Base-by-base conservation (phyloP, 2,888 invertebrate species). In the Acleris laterana region DNA sequence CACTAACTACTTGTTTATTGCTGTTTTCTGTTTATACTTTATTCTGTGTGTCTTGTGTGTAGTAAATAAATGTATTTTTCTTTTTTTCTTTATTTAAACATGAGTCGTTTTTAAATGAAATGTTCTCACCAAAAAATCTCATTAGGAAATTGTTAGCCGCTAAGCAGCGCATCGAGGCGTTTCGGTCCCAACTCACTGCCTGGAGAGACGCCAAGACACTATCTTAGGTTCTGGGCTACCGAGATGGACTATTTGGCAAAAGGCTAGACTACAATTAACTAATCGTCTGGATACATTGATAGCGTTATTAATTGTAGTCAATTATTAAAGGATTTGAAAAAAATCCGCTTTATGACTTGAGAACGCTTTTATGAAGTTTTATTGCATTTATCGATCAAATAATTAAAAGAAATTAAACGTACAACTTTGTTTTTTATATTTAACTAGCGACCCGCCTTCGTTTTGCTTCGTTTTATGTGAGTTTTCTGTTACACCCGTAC, bases 281-380 rank as follows among this genome's bases (percentile, higher is more conserved):
- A 68, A 68, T 68, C 68, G 68, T 56, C 56, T 64, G 64, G 63
- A 68, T 55, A 59, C 42, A 64, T 68, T 48, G 66, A 66, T 66
- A 66, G 42, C 51, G 57, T 52, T 66, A 66, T 62, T 66, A 56
- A 65, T 62, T 62, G 52, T 57, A 51, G 44, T 44, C 28, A 19
- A 16, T 28, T 17, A 55, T 50, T 20, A 50, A 56, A n/a, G 6
- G 6, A 32, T 32, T 32, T 32, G 25, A 16, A 16, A 44, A n/a
- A 44, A n/a, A 44, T 0, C 5, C n/a, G 0, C n/a, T 5, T n/a
- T 4, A 16, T 5, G 1, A 44, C 5, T n/a, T 16, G 16, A 44
- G 44, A 44, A 44, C 6, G 44, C 44, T 42, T 42, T 16, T 42
- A 1, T 4, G 16, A 32, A 7, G 9, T 32, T 32, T 9, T 32